A percentile compares a stretch with the other conserved stretches of the same genome.
Conservation (phyloP, 2,797 vertebrate genomes). For the Luscinia luscinia region DNA sequence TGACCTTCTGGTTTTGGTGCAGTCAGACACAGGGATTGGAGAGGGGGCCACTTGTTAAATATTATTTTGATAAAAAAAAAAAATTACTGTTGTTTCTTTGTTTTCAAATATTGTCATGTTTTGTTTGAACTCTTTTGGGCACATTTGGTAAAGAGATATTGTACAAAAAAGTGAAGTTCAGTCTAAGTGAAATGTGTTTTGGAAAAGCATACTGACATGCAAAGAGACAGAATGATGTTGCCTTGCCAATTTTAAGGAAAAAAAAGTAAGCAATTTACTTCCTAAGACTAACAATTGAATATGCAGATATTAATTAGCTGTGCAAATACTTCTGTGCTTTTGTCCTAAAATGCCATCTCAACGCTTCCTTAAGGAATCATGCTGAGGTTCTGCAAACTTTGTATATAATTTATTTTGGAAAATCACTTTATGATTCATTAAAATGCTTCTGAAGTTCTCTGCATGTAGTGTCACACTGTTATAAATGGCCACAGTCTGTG, state of each 20-base stretch:
- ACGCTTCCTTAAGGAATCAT: not conserved
- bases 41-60: fast-evolving
- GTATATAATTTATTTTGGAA: not conserved
- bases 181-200: not conserved
- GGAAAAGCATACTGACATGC: not conserved
- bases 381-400: not conserved
- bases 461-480: not conserved
- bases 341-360: not conserved
- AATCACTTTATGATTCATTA: not conserved
- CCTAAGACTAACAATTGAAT: not conserved
- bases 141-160: not conserved
- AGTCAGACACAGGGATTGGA: fast-evolving
- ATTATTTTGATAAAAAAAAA: not conserved
- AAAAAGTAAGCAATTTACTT: not conserved
- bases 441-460: not conserved
- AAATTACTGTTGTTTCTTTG: not conserved
- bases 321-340: not conserved
- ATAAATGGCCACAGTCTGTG: not conserved
- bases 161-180: not conserved
- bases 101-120: not conserved
- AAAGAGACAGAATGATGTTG: not conserved
- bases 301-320: not conserved
- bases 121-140: not conserved
- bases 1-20: not conserved
- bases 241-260: not conserved